Evolutionary conservation across 1,140 invertebrate species (phyloP).

Genomic region (Drosophila miranda): DNA sequence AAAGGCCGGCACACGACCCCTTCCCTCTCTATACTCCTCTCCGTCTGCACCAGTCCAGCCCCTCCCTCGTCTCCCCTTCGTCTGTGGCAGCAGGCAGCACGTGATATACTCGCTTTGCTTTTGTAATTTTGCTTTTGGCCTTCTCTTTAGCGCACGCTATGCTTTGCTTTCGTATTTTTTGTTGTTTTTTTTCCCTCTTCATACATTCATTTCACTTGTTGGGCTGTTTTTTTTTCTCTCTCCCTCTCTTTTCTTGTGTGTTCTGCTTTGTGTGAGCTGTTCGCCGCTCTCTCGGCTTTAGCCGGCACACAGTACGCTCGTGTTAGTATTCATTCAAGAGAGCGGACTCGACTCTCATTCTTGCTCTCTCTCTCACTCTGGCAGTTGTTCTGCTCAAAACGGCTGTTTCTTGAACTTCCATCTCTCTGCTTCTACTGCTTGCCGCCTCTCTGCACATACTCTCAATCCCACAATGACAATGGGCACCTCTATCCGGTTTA

Average conservation of each 20-base stretch:
- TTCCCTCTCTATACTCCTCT: conserved; percentile 1
- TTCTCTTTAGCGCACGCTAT: conserved; percentile 70
- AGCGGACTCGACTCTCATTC: conserved; percentile 18
- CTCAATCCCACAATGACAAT: conserved; percentile 53
- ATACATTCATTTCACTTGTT: conserved; percentile 71
- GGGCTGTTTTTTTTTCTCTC: conserved; percentile 71
- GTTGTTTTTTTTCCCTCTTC: conserved; percentile 43
- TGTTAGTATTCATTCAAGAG: neutral
- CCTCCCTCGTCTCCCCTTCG: conserved; percentile 11
- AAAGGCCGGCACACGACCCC: conserved; percentile 66
- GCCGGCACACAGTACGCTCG: conserved; percentile 39
- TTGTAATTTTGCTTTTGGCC: conserved; percentile 69
- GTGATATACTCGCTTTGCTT: conserved; percentile 78
- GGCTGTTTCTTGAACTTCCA: conserved; percentile 39
- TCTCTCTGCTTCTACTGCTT: conserved; percentile 26
- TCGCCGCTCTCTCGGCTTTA: conserved; percentile 36
- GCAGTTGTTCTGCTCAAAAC: conserved; percentile 19
- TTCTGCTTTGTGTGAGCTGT: conserved; percentile 18
- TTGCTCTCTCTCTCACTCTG: conserved; percentile 16
- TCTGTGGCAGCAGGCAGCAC: conserved; percentile 70
- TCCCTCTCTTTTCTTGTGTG: conserved; percentile 17
- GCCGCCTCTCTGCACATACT: neutral
- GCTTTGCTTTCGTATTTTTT: conserved; percentile 57
- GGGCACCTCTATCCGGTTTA: conserved; percentile 75
- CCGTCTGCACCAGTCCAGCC: neutral